Evolutionary conservation across 2,797 vertebrate species (phyloP).

Genomic region (Mormyrus hasselquistii): DNA sequence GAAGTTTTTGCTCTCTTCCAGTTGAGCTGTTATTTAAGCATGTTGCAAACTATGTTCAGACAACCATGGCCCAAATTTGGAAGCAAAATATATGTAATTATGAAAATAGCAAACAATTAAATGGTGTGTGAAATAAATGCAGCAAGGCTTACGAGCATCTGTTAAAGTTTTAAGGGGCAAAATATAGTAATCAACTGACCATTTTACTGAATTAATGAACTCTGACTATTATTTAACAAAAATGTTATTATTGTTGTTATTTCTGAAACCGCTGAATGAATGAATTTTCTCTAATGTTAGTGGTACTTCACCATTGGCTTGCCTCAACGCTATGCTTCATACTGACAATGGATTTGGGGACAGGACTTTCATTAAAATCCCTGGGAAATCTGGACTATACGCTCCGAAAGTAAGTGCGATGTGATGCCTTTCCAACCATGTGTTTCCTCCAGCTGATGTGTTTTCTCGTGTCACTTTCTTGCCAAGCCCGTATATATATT

Average conservation of each 20-base stretch:
- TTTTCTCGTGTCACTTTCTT: background rate
- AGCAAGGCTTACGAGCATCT: background rate
- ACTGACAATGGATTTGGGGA: slow-evolving; percentile 64
- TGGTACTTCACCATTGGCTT: slow-evolving; percentile 76
- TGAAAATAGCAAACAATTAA: background rate
- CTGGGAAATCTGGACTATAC: slow-evolving; percentile 75
- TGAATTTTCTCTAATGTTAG: slow-evolving; percentile 58
- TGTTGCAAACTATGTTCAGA: background rate
- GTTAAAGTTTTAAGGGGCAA: background rate
- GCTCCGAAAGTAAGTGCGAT: slow-evolving; percentile 72
- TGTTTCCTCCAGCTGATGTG: background rate
- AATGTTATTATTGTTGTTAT: slow-evolving; percentile 33
- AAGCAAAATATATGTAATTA: background rate
- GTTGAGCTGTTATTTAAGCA: background rate
- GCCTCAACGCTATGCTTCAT: slow-evolving; percentile 78
- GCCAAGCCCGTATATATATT: background rate
- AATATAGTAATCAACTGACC: background rate
- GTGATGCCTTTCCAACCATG: background rate
- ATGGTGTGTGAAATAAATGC: background rate
- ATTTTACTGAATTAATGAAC: background rate
- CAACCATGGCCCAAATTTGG: background rate
- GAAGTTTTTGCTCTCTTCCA: background rate
- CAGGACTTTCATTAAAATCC: slow-evolving; percentile 77
- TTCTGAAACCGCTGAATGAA: slow-evolving; percentile 52
- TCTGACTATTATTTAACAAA: background rate